These are phyloP conservation scores for Procavia capensis DNA, from an alignment of 2,113 vertebrate genomes.

Conservation along the genomic window DNA sequence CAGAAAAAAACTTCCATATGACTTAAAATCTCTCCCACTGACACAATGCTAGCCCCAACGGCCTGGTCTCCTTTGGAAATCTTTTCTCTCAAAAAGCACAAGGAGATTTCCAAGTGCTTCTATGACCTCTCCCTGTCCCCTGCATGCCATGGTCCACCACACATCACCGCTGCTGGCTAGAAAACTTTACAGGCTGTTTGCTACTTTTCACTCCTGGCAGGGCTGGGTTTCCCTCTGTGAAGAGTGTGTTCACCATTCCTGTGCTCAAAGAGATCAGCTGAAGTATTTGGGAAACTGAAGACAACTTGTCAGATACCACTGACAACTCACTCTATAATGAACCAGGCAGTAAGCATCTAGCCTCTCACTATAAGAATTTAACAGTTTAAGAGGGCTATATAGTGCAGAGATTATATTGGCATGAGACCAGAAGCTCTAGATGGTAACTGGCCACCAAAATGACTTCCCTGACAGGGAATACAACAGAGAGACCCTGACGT, in stretches of 20 bases:
- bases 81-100: not conserved
- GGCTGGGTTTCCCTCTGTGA: not conserved
- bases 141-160: too few relatives aligned
- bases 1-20: not conserved
- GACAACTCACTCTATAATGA: not conserved
- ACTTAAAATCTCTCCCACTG: not conserved
- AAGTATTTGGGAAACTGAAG: not conserved
- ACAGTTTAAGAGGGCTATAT: too few relatives aligned
- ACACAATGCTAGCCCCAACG: not conserved
- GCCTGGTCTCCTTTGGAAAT: not conserved
- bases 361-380: not conserved
- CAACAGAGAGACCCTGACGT: too few relatives aligned
- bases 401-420: too few relatives aligned
- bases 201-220: not conserved
- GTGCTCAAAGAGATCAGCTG: not conserved
- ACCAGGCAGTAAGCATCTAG: not conserved
- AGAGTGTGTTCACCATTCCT: not conserved
- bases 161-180: not conserved
- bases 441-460: too few relatives aligned
- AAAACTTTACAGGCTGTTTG: not conserved
- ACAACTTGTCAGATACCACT: not conserved
- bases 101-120: not conserved
- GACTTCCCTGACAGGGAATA: too few relatives aligned
- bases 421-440: too few relatives aligned
- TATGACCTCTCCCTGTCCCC: fast-evolving